phyloP scores from a whole-genome alignment of 2,797 vertebrate genomes.

The Ctenopoma kingsleyae region DNA sequence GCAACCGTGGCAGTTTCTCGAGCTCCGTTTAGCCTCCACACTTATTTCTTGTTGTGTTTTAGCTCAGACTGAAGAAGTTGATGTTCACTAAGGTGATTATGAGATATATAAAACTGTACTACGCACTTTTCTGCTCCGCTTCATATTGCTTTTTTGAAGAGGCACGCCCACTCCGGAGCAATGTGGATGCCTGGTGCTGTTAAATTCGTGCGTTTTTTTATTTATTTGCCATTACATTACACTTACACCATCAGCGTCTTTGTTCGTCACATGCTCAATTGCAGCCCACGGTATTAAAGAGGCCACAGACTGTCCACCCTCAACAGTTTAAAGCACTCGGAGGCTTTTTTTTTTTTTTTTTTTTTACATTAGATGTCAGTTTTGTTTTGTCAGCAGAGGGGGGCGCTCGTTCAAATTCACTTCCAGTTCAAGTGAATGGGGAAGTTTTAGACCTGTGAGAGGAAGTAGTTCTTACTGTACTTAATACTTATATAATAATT shows the following conservation, averaged over 20 bases:
- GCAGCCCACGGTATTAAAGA: background rate
- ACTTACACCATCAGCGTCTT: background rate
- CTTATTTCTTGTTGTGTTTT: slow-evolving; percentile 14
- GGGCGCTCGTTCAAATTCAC: slow-evolving; percentile 60
- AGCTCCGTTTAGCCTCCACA: slow-evolving; percentile 16
- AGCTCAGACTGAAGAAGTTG: slow-evolving; percentile 12
- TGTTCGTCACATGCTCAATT: background rate
- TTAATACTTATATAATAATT: background rate
- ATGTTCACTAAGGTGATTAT: slow-evolving; percentile 31
- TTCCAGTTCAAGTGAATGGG: slow-evolving; percentile 25
- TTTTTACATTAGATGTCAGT: slow-evolving; percentile 36
- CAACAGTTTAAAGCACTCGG: slow-evolving; percentile 48
- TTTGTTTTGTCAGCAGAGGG: slow-evolving; percentile 76
- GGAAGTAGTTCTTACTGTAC: background rate
- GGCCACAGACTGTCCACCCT: background rate
- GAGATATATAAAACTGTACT: slow-evolving; percentile 77
- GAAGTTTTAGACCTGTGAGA: slow-evolving; percentile 34
- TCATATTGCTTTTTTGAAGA: slow-evolving; percentile 67
- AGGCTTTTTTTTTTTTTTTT: slow-evolving; percentile 31
- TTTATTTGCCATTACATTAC: slow-evolving; percentile 1
- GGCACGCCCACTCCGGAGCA: slow-evolving; percentile 86
- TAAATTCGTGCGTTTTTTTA: background rate
- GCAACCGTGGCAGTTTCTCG: background rate
- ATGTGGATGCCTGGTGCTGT: slow-evolving; percentile 53
- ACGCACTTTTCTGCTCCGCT: slow-evolving; percentile 85